Evolutionary conservation across 2,113 vertebrate species (phyloP).

Genomic region (Nestor notabilis): DNA sequence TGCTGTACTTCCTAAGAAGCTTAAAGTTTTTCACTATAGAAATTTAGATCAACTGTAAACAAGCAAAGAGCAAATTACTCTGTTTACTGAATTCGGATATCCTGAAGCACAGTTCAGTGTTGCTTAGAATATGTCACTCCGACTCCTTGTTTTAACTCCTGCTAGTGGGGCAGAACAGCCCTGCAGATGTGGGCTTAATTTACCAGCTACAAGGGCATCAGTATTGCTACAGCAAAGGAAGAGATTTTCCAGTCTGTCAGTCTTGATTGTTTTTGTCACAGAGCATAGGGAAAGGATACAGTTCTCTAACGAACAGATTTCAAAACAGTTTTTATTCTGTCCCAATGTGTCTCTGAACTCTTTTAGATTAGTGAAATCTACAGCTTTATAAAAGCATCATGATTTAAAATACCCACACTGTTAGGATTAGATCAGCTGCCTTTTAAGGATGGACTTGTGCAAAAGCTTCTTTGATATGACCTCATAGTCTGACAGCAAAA

Average conservation of each 20-base stretch:
- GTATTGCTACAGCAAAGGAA: not conserved
- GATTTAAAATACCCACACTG: not conserved
- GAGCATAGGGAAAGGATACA: not conserved
- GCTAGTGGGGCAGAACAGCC: not conserved
- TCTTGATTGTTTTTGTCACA: constrained; percentile 13
- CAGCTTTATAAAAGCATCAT: not conserved
- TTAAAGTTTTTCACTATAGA: not conserved
- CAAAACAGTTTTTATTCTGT: not conserved
- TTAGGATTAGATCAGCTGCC: not conserved
- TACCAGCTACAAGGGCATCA: not conserved
- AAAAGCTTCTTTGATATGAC: not conserved
- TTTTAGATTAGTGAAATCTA: not conserved
- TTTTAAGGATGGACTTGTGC: not conserved
- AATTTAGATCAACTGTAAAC: not conserved
- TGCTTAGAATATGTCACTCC: not conserved
- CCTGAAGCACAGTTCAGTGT: not conserved
- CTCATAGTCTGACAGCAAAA: not conserved
- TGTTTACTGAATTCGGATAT: not conserved
- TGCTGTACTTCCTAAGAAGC: not conserved
- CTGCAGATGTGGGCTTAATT: not conserved
- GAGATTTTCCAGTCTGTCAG: constrained; percentile 7
- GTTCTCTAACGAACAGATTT: not conserved
- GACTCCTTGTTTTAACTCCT: not conserved
- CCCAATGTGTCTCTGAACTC: not conserved
- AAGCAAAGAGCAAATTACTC: not conserved